Evolutionary conservation across 2,888 invertebrate genomes (phyloP), one percentile per base, ranked within the genome.

Genomic region (Temnothorax ravouxi): DNA sequence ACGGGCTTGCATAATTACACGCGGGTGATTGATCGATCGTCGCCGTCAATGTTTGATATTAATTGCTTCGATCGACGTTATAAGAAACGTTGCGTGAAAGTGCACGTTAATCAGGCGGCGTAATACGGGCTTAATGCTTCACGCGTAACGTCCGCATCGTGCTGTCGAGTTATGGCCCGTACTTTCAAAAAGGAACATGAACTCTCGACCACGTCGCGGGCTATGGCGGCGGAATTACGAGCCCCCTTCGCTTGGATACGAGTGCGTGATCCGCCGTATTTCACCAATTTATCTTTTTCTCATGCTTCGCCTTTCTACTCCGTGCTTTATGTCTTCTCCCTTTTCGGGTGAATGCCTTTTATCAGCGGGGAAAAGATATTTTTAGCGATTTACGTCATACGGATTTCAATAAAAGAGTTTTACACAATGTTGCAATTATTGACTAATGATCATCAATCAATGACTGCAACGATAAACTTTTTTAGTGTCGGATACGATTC

Each of bases 101-200:
- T 84, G 79, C 76, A 76, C 85, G 86, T 86, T 88, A 89, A 90
- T 91, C 89, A 85, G 69, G 62, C 71, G 71, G 84, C 85, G 89
- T 88, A 88, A 91, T 89, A 88, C 85, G 72, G 87, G 83, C 87
- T 91, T 91, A 90, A 91, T 87, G 91, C 85, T 86, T 88, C 85
- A 79, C 83, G 88, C 87, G 86, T 86, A 91, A 88, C 85, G 81
- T 76, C 80, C 77, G 84, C 88, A 85, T 77, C 85, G 83, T 81
- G 66, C 69, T 75, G 84, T 85, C 88, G 86, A 92, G 87, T 92
- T 91, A 92, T 87, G 90, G 90, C 80, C 77, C 25, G 56, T 71
- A 74, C 83, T 91, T 89, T 90, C 87, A 88, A 88, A 87, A 89
- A 87, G 85, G 86, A 88, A 91, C 90, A 89, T 83, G 88, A 85